Conservation (phyloP, 2,888 invertebrate genomes). For the Matsumyia berberina region DNA sequence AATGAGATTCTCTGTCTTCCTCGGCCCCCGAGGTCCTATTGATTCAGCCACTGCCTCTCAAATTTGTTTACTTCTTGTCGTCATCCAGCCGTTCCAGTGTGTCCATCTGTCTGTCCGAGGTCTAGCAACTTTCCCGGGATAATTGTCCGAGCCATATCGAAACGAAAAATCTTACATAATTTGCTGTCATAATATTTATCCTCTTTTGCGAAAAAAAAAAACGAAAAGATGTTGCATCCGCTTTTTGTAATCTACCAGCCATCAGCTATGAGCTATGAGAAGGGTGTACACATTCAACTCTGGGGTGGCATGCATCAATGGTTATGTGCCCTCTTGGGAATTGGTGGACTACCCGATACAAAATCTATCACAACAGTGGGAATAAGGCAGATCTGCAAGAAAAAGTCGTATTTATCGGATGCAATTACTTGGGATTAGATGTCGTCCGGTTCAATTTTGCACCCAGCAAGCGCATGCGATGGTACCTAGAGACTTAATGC, state of each 20-base stretch:
- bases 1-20: constrained; percentile 74
- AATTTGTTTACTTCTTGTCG: constrained; percentile 52
- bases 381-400: background rate
- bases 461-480: background rate
- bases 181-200: constrained; percentile 67
- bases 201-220: constrained; percentile 44
- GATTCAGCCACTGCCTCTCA: constrained; percentile 63
- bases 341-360: constrained; percentile 3
- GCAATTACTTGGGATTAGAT: constrained; percentile 32
- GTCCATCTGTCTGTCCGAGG: constrained; percentile 60
- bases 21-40: constrained; percentile 50
- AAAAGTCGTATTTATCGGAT: background rate
- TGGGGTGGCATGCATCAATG: constrained; percentile 72
- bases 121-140: constrained; percentile 26
- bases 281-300: constrained; percentile 36
- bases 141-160: constrained; percentile 47
- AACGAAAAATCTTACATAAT: constrained; percentile 71
- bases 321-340: constrained; percentile 39
- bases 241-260: constrained; percentile 29
- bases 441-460: background rate
- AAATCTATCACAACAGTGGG: background rate
- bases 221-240: constrained; percentile 55
- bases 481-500: background rate
- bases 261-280: constrained; percentile 23
- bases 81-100: constrained; percentile 21